These are phyloP conservation scores for Pachyseris speciosa DNA, from an alignment of 64 coral and sea anemone species.

Conservation along the genomic window DNA sequence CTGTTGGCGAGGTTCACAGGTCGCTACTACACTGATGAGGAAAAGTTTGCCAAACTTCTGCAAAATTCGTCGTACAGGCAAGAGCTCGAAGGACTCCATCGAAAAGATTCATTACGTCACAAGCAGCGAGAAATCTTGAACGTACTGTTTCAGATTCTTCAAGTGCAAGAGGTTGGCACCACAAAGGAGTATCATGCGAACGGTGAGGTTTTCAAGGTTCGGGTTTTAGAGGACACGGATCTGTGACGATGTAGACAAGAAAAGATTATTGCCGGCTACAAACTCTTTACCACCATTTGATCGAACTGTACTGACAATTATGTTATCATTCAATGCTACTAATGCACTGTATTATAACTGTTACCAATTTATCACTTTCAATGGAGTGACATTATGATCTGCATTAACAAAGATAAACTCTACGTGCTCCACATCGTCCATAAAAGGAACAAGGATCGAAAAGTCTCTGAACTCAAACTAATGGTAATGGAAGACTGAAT, in stretches of 20 bases:
- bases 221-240: slow-evolving; percentile 20
- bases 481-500: too few relatives aligned
- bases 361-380: too few relatives aligned
- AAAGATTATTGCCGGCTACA: neutral
- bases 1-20: slow-evolving; percentile 1
- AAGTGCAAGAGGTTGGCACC: slow-evolving; percentile 42
- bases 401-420: too few relatives aligned
- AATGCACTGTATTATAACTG: too few relatives aligned
- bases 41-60: slow-evolving; percentile 37
- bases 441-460: too few relatives aligned
- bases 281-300: neutral
- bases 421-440: too few relatives aligned
- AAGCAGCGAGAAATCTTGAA: slow-evolving; percentile 5
- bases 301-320: neutral
- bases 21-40: slow-evolving; percentile 9
- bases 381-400: too few relatives aligned
- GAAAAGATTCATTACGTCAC: slow-evolving; percentile 17
- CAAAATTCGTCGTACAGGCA: slow-evolving; percentile 19
- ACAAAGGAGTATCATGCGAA: neutral
- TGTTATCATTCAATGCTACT: too few relatives aligned
- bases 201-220: slow-evolving; percentile 17
- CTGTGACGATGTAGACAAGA: neutral
- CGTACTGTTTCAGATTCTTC: slow-evolving; percentile 47
- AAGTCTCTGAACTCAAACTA: too few relatives aligned
- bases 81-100: slow-evolving; percentile 24